phyloP scores from a whole-genome alignment of 2,113 vertebrate genomes.

The Orthochromis malagaraziensis region DNA sequence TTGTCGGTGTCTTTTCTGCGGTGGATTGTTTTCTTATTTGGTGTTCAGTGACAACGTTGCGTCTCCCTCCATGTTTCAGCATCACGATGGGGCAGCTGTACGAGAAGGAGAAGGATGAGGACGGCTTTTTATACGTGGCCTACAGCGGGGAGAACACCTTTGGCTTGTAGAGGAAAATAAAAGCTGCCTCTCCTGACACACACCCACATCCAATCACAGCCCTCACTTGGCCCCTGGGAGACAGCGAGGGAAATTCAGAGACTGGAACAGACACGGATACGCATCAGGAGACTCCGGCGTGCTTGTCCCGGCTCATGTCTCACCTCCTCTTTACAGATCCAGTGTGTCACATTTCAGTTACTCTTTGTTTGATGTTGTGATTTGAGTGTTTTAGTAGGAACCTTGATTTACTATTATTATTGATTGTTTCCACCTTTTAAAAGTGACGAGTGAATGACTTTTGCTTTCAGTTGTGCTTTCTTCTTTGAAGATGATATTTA shows the following conservation, averaged over 20 bases:
- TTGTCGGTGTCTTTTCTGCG: not conserved
- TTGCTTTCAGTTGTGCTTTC: constrained; percentile 46
- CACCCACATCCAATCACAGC: constrained; percentile 33
- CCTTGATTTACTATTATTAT: not conserved
- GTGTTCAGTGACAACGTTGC: accelerated
- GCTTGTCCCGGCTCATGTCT: constrained; percentile 4
- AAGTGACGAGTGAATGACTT: constrained; percentile 21
- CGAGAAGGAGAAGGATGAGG: constrained; percentile 96
- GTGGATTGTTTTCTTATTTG: not conserved
- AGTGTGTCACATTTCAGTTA: not conserved
- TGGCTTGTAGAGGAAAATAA: constrained; percentile 45
- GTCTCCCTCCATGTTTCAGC: constrained; percentile 62
- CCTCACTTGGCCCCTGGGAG: constrained; percentile 7
- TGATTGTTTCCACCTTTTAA: not conserved
- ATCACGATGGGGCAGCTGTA: constrained; percentile 98
- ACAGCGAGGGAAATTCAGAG: not conserved
- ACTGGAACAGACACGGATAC: not conserved
- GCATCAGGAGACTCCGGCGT: not conserved
- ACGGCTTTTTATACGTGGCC: constrained; percentile 96
- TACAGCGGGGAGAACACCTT: constrained; percentile 99
- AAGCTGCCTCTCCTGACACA: not conserved
- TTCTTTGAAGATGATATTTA: constrained; percentile 58
- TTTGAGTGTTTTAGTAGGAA: constrained; percentile 12
- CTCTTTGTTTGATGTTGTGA: constrained; percentile 23
- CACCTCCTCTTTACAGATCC: constrained; percentile 5